These are phyloP conservation scores for Pogonomyrmex californicus DNA, from an alignment of 1,140 invertebrate species.

Conservation along the genomic window DNA sequence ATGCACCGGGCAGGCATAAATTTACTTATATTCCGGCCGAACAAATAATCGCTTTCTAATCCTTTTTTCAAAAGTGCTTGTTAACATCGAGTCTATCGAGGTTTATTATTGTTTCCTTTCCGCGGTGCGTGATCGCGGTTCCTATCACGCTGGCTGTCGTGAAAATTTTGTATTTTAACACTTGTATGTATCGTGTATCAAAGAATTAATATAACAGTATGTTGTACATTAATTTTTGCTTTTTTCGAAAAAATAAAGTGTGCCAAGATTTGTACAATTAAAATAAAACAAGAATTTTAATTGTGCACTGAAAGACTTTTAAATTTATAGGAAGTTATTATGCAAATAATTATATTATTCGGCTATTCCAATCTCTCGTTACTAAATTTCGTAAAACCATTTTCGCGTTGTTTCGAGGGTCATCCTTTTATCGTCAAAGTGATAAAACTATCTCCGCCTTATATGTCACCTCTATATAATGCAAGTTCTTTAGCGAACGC, in stretches of 20 bases:
- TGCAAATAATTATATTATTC: background rate
- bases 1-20: background rate
- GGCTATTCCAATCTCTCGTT: slow-evolving; percentile 2
- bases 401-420: slow-evolving; percentile 1
- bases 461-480: slow-evolving; percentile 29
- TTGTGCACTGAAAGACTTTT: background rate
- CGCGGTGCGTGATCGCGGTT: too few species aligned
- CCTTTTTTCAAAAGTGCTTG: too few species aligned
- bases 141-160: too few species aligned
- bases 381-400: slow-evolving; percentile 5
- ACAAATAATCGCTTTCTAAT: background rate
- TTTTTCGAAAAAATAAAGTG: background rate
- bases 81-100: too few species aligned
- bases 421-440: slow-evolving; percentile 43
- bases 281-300: background rate
- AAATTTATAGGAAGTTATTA: background rate
- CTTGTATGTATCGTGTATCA: too few species aligned
- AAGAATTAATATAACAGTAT: too few species aligned
- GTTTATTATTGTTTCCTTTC: too few species aligned
- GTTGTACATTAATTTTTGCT: too few species aligned
- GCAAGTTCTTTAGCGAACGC: slow-evolving; percentile 64
- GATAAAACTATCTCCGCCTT: slow-evolving; percentile 56
- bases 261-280: background rate
- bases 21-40: background rate
- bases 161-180: too few species aligned